Evolutionary conservation across 2,797 vertebrate species (phyloP).

Genomic region (Liasis olivaceus): DNA sequence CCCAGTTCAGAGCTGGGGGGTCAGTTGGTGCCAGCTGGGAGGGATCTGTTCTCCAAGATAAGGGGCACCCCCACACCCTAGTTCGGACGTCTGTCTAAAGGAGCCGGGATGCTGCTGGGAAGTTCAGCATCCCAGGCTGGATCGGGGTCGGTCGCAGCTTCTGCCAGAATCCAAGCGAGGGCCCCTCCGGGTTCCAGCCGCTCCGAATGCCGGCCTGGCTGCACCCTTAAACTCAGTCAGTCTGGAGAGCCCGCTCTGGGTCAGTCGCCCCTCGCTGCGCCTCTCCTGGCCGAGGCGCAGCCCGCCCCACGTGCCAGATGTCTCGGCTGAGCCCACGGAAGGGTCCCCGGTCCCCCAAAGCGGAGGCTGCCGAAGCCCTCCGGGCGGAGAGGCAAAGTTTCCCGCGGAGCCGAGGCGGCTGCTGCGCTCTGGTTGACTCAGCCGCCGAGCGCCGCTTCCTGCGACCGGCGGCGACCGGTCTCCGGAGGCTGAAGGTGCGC

Average conservation of each 20-base stretch:
- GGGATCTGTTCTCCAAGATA: background rate
- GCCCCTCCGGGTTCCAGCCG: background rate
- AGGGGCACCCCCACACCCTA: background rate
- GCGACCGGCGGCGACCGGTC: background rate
- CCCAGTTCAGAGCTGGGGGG: too few relatives aligned
- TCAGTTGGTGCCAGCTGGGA: background rate
- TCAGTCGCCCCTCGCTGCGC: too few relatives aligned
- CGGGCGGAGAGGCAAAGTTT: background rate
- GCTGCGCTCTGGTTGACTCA: background rate
- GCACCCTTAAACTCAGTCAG: background rate
- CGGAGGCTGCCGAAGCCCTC: too few relatives aligned
- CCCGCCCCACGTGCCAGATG: background rate
- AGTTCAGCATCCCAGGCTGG: background rate
- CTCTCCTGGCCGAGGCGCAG: too few relatives aligned
- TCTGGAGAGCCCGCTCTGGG: too few relatives aligned
- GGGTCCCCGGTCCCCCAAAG: background rate
- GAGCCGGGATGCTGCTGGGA: background rate
- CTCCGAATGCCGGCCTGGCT: background rate
- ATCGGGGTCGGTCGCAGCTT: accelerated
- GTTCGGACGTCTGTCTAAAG: background rate
- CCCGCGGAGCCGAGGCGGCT: background rate
- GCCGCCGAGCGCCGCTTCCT: background rate
- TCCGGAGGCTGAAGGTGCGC: background rate
- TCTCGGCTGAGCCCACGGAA: too few relatives aligned
- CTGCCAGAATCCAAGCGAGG: too few relatives aligned